Percentiles rank a stretch among this genome's conserved stretches.
These are phyloP conservation scores for Melinaea marsaeus DNA, from an alignment of 2,888 invertebrate species.

Conservation along the genomic window DNA sequence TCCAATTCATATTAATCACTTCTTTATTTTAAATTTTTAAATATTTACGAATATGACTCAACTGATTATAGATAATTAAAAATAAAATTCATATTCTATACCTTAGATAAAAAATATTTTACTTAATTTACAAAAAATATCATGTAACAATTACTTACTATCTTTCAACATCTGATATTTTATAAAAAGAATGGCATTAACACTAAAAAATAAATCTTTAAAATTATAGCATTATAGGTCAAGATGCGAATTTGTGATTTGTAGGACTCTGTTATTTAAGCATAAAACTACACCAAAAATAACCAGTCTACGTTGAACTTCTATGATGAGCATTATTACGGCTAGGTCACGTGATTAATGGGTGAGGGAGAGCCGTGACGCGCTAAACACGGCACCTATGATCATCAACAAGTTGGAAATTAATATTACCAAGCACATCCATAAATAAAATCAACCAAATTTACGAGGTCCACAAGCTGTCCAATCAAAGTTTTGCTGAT, in stretches of 20 bases:
- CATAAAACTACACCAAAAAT: not conserved
- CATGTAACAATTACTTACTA: no score
- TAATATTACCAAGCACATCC: conserved; percentile 51
- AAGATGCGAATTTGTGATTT: no score
- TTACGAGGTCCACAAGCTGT: not conserved
- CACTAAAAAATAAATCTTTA: no score
- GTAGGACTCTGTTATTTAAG: not conserved
- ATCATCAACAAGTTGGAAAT: conserved; percentile 78
- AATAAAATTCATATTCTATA: not conserved
- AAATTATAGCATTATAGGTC: no score
- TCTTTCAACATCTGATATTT: no score
- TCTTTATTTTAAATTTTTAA: no score
- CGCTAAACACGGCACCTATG: conserved; percentile 59
- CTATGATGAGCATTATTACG: conserved; percentile 41
- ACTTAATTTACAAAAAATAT: no score
- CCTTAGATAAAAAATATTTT: no score
- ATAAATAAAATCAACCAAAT: conserved; percentile 1
- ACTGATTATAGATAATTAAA: conserved; percentile 5
- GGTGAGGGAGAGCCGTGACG: conserved; percentile 52
- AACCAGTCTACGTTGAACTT: conserved; percentile 11
- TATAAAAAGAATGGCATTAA: no score
- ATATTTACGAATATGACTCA: no score
- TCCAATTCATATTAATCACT: no score
- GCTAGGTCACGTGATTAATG: conserved; percentile 74
- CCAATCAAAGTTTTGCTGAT: not conserved